Base-by-base conservation (phyloP, 1,140 invertebrate species). In the Epicauta chinensis region DNA sequence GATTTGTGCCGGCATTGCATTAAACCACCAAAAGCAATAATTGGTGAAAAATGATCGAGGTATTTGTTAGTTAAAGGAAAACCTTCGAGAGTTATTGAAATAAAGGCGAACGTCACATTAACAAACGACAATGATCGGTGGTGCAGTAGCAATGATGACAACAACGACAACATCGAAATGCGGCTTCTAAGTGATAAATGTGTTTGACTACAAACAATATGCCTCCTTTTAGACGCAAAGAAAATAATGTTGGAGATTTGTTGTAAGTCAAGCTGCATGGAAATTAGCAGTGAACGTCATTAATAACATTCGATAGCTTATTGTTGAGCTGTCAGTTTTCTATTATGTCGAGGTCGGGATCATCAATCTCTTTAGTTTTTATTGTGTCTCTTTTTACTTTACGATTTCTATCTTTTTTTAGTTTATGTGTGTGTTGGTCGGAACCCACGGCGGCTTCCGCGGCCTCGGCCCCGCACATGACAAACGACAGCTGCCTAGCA, bases 401-500 rank as follows among this genome's bases (percentile, higher is more conserved):
- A 3, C 4, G 7, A 23, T 7, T 23, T 23, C 23, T 23, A 7
- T 23, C 23, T 23, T 23, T 23, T 23, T 23, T 7, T 23, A 23
- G n/a, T 23, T 23, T 23, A 7, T 23, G n/a, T n/a, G n/a, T n/a
- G n/a, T n/a, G n/a, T n/a, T n/a, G 29, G 10, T 4, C 41, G 17
- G 46, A 46, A 53, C 45, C 37, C 16, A 29, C 35, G 54, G 50
- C 49, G 51, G 54, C 55, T 58, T 52, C 53, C 54, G 59, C 48
- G 55, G 55, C 56, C 39, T 51, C 58, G 48, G 40, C 60, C 58
- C 51, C 60, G 52, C 54, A 23, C 23, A 56, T 63, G 59, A 63
- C 61, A 63, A 63, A 63, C 51, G 61, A 61, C 61, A 61, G 52
- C 61, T 63, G 61, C 56, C 59, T 50, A 32, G 31, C 46, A 53